phyloP scores from a whole-genome alignment of 1,140 invertebrate species.

The Musca vetustissima region DNA sequence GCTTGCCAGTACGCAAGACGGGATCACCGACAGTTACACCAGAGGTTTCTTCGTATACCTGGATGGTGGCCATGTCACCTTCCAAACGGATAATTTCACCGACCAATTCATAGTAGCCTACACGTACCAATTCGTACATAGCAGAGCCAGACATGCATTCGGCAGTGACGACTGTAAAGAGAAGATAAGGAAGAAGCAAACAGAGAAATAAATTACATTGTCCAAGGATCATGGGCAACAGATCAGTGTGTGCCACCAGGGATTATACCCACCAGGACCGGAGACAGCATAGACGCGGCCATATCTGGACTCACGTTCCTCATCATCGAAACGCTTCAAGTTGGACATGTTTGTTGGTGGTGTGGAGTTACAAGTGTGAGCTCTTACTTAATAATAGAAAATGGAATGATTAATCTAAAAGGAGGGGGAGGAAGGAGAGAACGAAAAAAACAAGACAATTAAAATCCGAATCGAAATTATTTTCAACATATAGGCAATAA shows the following conservation, averaged over 20 bases:
- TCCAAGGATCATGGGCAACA: background rate
- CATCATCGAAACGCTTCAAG: slow-evolving; percentile 77
- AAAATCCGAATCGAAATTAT: too few relatives aligned
- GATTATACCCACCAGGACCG: slow-evolving; percentile 80
- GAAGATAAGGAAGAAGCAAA: background rate
- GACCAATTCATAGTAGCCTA: slow-evolving; percentile 96
- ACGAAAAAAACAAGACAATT: too few relatives aligned
- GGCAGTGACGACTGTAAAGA: slow-evolving; percentile 87
- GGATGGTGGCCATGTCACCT: slow-evolving; percentile 98
- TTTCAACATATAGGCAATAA: too few relatives aligned
- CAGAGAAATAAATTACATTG: background rate
- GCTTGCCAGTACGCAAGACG: slow-evolving; percentile 96
- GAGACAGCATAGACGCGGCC: slow-evolving; percentile 97
- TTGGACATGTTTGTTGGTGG: slow-evolving; percentile 61
- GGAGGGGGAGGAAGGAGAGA: too few relatives aligned
- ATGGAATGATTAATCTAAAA: slow-evolving; percentile 19
- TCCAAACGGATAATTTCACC: slow-evolving; percentile 99
- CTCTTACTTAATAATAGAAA: slow-evolving; percentile 2
- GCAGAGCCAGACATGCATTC: slow-evolving; percentile 99
- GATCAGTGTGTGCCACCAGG: background rate
- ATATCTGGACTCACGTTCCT: slow-evolving; percentile 85
- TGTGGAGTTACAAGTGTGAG: background rate
- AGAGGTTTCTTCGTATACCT: slow-evolving; percentile 99
- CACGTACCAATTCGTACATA: slow-evolving; percentile 99
- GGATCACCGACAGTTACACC: slow-evolving; percentile 99